Conservation (phyloP, 1,140 invertebrate species). For the Aleiodes sp. region DNA sequence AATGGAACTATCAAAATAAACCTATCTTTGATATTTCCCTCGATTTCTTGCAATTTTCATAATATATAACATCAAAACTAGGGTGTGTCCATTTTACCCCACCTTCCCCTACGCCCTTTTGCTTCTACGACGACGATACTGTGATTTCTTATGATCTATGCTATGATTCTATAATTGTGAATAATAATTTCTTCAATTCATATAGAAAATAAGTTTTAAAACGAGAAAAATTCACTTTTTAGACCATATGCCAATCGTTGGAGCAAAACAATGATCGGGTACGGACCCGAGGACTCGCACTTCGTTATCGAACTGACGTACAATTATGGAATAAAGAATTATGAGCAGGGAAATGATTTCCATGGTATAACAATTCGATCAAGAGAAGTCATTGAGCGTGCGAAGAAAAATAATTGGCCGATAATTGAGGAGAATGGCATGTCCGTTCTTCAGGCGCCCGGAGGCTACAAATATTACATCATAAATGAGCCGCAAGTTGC, state of each 20-base stretch:
- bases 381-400: conserved; percentile 78
- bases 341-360: conserved; percentile 91
- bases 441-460: conserved; percentile 79
- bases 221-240: no score
- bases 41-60: no score
- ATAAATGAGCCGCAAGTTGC: conserved; percentile 74
- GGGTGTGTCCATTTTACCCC: no score
- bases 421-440: conserved; percentile 70
- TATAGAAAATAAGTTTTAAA: no score
- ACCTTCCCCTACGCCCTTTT: no score
- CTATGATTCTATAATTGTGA: background rate
- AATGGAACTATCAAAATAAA: background rate
- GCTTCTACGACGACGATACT: no score
- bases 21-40: no score
- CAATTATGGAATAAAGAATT: conserved; percentile 92
- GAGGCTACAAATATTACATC: conserved; percentile 90
- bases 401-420: conserved; percentile 74
- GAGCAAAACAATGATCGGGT: conserved; percentile 99
- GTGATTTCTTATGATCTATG: no score
- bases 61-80: no score
- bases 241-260: conserved; percentile 96
- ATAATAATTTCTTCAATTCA: conserved; percentile 26
- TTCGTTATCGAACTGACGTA: conserved; percentile 98
- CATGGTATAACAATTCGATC: conserved; percentile 86
- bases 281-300: conserved; percentile 93